phyloP scores from a whole-genome alignment of 2,113 vertebrate genomes.

The Chiloscyllium plagiosum region DNA sequence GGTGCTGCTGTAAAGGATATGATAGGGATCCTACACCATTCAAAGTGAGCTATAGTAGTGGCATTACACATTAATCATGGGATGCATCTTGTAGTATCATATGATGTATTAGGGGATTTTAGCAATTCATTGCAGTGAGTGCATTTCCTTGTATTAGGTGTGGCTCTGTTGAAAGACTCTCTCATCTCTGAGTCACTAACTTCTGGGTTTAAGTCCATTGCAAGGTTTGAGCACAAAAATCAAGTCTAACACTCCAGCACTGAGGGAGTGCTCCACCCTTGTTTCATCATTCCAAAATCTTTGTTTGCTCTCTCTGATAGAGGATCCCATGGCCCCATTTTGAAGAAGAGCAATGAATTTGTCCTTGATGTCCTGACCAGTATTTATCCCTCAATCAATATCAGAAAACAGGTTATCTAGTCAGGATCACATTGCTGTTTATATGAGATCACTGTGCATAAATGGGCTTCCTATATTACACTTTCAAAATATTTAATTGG shows the following conservation, averaged over 20 bases:
- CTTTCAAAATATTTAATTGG: no score
- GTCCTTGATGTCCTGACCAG: background rate
- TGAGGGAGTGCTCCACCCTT: background rate
- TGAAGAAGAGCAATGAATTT: background rate
- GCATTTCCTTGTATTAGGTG: background rate
- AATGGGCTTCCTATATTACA: background rate
- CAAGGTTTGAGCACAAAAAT: background rate
- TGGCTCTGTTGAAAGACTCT: background rate
- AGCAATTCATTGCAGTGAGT: background rate
- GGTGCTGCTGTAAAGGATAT: background rate
- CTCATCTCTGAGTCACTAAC: background rate
- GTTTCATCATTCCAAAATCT: background rate
- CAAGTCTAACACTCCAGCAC: background rate
- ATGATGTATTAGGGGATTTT: background rate
- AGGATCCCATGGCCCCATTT: background rate
- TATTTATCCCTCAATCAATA: background rate
- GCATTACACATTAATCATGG: background rate
- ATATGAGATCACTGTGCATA: background rate
- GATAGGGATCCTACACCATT: background rate
- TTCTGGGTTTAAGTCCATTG: background rate
- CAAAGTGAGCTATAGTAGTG: background rate
- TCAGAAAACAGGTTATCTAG: background rate
- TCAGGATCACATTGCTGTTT: background rate
- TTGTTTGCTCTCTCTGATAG: background rate
- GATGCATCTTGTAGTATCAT: background rate